phyloP scores from a whole-genome alignment of 2,113 vertebrate genomes.

The Aptenodytes forsteri region DNA sequence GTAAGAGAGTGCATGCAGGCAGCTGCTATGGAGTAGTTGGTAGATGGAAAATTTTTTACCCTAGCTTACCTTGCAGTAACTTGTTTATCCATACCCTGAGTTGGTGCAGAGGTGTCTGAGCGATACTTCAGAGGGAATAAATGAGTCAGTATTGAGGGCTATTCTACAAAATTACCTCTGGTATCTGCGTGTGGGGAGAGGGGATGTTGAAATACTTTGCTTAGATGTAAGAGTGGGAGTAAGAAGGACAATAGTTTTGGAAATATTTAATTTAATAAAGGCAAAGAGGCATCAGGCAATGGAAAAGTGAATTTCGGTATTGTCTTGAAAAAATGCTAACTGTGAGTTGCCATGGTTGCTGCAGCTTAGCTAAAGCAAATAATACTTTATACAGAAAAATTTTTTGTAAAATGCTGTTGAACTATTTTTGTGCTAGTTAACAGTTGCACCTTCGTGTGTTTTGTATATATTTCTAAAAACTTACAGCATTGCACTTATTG shows the following conservation, averaged over 20 bases:
- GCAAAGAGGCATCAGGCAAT: not conserved
- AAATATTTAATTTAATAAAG: not conserved
- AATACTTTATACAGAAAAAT: not conserved
- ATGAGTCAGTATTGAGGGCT: not conserved
- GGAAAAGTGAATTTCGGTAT: not conserved
- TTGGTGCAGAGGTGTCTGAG: not conserved
- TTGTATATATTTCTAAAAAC: not conserved
- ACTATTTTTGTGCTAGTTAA: not conserved
- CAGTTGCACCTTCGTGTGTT: not conserved
- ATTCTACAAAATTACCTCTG: not conserved
- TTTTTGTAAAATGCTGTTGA: not conserved
- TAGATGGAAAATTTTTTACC: not conserved
- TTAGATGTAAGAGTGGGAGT: not conserved
- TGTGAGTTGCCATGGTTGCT: conserved; percentile 27
- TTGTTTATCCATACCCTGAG: not conserved
- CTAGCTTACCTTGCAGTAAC: not conserved
- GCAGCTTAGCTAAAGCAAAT: not conserved
- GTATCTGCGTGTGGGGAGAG: not conserved
- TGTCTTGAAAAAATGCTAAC: not conserved
- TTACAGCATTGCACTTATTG: not conserved
- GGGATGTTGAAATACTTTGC: not conserved
- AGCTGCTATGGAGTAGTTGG: not conserved
- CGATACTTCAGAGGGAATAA: not conserved
- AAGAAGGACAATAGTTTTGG: not conserved
- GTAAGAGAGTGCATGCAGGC: not conserved